Evolutionary conservation across 2,888 invertebrate species (phyloP), one percentile per base, ranked within the genome.

Genomic region (Dorcus hopei): DNA sequence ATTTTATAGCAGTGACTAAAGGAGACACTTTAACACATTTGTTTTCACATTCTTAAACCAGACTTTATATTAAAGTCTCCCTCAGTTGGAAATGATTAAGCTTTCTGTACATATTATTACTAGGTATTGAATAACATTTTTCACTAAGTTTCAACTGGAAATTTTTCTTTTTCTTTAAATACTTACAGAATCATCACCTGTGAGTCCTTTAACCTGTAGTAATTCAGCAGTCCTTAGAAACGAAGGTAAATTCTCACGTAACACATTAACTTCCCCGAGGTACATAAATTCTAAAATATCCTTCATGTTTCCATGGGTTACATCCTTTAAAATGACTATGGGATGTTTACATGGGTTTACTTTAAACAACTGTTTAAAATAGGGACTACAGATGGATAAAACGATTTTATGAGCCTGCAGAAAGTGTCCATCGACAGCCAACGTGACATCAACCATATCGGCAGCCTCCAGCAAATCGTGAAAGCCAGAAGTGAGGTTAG

Each of bases 401-500:
- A 90, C 88, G 65, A 90, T 82, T 76, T 89, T 90, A 77, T 90
- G 90, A 14, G 90, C 90, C 73, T 88, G 86, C 51, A 90, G 81
- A 71, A 87, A 88, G 73, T 87, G 86, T n/a, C 90, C 90, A 59
- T 87, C 90, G 54, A 88, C 89, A 56, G 90, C 89, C 66, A 90
- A 78, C 38, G 90, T 90, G 65, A 90, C 90, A 72, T 90, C 90
- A 50, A 90, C 89, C 77, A 90, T 80, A 71, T 89, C 88, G 65
- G 89, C 87, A 64, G 86, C 86, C 68, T 87, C 85, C 63, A 90
- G 76, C 64, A 90, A 79, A 53, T 86, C 86, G 72, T 88, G 87
- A 72, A 90, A 86, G 39, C 89, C 89, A 67, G 86, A 83, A 45
- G 88, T 85, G 66, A 90, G 78, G 78, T 90, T 90, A 64, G 86